phyloP scores from a whole-genome alignment of 2,113 vertebrate genomes.

The Eira barbara region DNA sequence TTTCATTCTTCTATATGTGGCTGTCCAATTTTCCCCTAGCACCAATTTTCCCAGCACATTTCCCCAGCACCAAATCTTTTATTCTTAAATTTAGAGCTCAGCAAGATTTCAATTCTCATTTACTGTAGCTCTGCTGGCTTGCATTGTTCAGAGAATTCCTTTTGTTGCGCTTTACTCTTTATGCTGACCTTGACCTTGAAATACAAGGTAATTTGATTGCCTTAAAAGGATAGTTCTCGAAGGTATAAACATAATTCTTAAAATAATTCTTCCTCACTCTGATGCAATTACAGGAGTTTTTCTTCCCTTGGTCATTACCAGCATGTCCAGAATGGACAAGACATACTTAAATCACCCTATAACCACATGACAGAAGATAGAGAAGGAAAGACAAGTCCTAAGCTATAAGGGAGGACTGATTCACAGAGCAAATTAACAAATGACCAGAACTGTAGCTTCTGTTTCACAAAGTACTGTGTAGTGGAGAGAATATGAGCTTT shows the following conservation, averaged over 20 bases:
- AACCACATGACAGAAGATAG: not conserved
- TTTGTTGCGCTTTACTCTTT: not conserved
- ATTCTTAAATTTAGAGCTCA: not conserved
- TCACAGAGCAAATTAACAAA: not conserved
- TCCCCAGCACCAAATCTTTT: not conserved
- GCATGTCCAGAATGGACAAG: not conserved
- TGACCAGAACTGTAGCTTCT: not conserved
- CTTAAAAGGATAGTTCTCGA: not conserved
- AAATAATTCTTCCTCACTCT: not conserved
- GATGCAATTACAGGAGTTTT: not conserved
- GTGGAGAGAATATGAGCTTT: not conserved
- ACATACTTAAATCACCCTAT: not conserved
- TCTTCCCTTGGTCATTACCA: not conserved
- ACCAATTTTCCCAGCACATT: too few relatives aligned
- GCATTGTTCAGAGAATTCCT: not conserved
- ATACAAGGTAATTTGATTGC: not conserved
- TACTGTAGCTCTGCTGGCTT: not conserved
- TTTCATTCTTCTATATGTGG: too few relatives aligned
- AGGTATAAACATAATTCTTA: not conserved
- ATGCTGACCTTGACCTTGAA: not conserved
- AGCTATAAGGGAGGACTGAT: not conserved
- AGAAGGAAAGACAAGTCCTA: not conserved
- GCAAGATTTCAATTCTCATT: not conserved
- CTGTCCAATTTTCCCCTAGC: too few relatives aligned
- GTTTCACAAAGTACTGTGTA: not conserved